These are phyloP conservation scores for Silvanus unidentatus DNA, from an alignment of 2,888 invertebrate genomes.

Conservation along the genomic window DNA sequence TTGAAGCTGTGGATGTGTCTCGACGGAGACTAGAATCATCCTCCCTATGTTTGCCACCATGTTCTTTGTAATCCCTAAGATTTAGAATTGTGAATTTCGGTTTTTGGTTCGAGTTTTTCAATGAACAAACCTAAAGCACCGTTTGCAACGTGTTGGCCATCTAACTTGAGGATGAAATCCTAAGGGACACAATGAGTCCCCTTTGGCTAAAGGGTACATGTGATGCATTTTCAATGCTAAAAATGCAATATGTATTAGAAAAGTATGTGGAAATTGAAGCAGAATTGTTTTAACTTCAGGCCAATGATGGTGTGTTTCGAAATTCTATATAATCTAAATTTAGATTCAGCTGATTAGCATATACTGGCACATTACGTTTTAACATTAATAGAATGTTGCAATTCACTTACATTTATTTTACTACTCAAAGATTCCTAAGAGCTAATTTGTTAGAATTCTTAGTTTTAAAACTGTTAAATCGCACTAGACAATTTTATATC, in stretches of 20 bases:
- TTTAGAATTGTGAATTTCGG: background rate
- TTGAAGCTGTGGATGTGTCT: conserved; percentile 60
- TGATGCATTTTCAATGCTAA: conserved; percentile 56
- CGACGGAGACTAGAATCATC: conserved; percentile 51
- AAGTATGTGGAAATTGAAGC: background rate
- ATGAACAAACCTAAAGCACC: conserved; percentile 88
- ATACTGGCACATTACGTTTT: conserved; percentile 13
- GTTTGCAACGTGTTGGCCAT: conserved; percentile 89
- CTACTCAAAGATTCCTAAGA: conserved; percentile 7
- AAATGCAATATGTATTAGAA: background rate
- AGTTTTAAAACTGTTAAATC: too few species aligned
- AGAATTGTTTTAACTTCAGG: conserved; percentile 19
- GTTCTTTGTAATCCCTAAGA: conserved; percentile 81
- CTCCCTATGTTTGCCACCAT: conserved; percentile 68
- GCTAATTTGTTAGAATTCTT: too few species aligned
- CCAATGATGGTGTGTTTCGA: conserved; percentile 25
- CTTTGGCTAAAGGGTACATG: conserved; percentile 71
- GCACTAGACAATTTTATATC: too few species aligned
- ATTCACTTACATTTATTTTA: conserved; percentile 19
- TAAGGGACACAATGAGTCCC: conserved; percentile 83
- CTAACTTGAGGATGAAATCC: conserved; percentile 93
- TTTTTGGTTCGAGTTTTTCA: too few species aligned
- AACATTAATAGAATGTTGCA: conserved; percentile 11
- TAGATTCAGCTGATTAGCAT: conserved; percentile 29
- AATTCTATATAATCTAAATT: conserved; percentile 27